Percentiles rank a stretch among this genome's conserved stretches.
Conservation (phyloP, 2,797 vertebrate species). For the Ptychobarbus kaznakovi region DNA sequence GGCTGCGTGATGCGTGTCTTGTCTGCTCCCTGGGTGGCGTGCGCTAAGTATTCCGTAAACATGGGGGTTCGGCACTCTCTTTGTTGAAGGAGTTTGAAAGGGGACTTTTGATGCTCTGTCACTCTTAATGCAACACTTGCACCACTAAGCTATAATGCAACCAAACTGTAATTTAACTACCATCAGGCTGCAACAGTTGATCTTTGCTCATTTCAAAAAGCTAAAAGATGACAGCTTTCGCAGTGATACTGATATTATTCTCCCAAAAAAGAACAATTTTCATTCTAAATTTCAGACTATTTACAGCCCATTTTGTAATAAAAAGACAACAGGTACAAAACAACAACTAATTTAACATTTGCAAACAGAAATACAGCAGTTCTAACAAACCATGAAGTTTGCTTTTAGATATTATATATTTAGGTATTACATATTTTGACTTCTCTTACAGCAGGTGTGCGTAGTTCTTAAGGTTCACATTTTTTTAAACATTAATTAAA, state of each 20-base stretch:
- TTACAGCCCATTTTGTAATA: not conserved
- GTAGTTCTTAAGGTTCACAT: not conserved
- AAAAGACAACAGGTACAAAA: not conserved
- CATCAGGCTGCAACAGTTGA: constrained; percentile 15
- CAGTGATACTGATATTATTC: not conserved
- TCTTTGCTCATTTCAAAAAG: not conserved
- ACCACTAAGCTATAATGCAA: constrained; percentile 68
- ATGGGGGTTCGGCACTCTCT: constrained; percentile 81
- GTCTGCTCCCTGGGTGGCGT: constrained; percentile 97
- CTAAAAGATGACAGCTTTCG: not conserved
- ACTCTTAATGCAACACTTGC: constrained; percentile 53
- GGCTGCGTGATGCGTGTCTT: constrained; percentile 91
- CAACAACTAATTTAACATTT: not conserved
- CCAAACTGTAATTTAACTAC: constrained; percentile 25
- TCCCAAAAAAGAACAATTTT: not conserved
- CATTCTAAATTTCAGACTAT: not conserved
- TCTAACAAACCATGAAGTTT: not conserved
- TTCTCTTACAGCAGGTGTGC: not conserved
- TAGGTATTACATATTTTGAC: not conserved
- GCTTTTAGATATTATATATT: not conserved
- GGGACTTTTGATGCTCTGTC: constrained; percentile 48
- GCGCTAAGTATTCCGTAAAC: constrained; percentile 86
- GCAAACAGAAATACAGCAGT: not conserved
- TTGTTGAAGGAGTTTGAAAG: constrained; percentile 73
- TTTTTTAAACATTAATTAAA: not conserved